Evolutionary conservation across 2,888 invertebrate species (phyloP).

Genomic region (Hydroisotoma schaefferi): DNA sequence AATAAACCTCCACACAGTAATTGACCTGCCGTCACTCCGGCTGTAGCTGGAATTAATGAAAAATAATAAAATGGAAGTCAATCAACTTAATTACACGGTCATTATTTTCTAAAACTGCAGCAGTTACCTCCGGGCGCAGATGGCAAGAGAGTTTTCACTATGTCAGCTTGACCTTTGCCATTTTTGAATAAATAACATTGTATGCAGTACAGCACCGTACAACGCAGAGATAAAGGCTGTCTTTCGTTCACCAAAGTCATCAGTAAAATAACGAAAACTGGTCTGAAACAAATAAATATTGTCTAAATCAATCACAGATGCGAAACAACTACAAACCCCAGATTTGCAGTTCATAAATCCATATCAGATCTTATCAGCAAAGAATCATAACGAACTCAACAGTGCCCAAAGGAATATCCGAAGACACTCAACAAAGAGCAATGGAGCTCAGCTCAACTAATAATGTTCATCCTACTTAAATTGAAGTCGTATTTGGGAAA

Average conservation of each 20-base stretch:
- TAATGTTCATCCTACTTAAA: not conserved
- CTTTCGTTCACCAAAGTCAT: constrained; percentile 99
- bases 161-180: constrained; percentile 77
- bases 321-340: not conserved
- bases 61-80: not conserved
- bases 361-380: constrained; percentile 46
- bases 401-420: constrained; percentile 12
- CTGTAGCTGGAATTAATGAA: constrained; percentile 3
- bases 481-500: not conserved
- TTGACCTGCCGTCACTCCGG: constrained; percentile 66
- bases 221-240: constrained; percentile 83
- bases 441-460: constrained; percentile 37
- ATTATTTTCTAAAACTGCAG: not conserved
- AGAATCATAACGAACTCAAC: constrained; percentile 36
- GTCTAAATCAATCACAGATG: not conserved
- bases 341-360: constrained; percentile 4
- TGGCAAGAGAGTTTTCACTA: constrained; percentile 89
- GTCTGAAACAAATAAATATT: constrained; percentile 57
- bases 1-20: constrained; percentile 89
- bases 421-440: constrained; percentile 24
- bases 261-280: constrained; percentile 87
- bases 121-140: constrained; percentile 70
- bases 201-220: constrained; percentile 95
- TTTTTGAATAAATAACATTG: constrained; percentile 94
- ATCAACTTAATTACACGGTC: constrained; percentile 38